Evolutionary conservation across 2,888 invertebrate species (phyloP).

Genomic region (Eledona agricola): DNA sequence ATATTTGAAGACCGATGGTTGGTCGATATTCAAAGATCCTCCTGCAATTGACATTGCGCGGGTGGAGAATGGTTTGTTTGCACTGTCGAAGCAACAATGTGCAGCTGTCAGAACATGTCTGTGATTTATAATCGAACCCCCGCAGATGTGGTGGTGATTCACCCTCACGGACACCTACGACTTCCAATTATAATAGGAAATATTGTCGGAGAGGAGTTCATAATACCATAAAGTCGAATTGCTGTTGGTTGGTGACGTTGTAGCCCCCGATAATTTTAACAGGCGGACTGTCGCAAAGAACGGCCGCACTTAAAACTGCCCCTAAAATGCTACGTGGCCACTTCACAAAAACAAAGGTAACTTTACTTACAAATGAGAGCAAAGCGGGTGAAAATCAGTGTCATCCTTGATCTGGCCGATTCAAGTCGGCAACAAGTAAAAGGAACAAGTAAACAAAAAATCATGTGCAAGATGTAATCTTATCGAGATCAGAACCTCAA

Average conservation of each 20-base stretch:
- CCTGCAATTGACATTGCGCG: constrained; percentile 30
- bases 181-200: background rate
- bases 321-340: too few species aligned
- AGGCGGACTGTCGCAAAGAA: background rate
- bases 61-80: constrained; percentile 15
- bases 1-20: constrained; percentile 8
- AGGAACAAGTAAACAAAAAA: constrained; percentile 5
- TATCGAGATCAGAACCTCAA: constrained; percentile 11
- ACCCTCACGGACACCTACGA: constrained; percentile 38
- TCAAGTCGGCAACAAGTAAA: too few species aligned
- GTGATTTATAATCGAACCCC: constrained; percentile 39
- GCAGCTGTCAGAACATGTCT: constrained; percentile 39
- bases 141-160: constrained; percentile 34
- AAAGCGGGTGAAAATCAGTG: too few species aligned
- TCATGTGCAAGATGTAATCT: constrained; percentile 18
- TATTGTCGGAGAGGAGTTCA: background rate
- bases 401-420: too few species aligned
- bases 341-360: too few species aligned
- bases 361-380: too few species aligned
- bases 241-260: constrained; percentile 2
- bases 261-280: constrained; percentile 24
- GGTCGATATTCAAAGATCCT: constrained; percentile 29
- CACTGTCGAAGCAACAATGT: constrained; percentile 39
- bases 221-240: constrained; percentile 26
- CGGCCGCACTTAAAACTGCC: background rate